These are phyloP conservation scores for Zoroaster sp. DNA, from an alignment of 53 echinoderm and acorn worm genomes.

Conservation along the genomic window DNA sequence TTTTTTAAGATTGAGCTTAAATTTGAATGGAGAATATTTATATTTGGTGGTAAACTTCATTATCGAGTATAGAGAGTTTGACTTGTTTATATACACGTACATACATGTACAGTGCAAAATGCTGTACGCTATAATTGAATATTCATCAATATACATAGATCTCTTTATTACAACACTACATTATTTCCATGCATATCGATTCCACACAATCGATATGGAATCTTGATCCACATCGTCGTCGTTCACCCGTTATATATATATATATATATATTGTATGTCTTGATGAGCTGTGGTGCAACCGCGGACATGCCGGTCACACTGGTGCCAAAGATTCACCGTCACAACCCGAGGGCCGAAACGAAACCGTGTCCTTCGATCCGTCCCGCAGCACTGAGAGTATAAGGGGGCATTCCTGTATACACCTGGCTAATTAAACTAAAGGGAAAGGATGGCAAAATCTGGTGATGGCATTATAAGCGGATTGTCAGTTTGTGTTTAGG, in stretches of 20 bases:
- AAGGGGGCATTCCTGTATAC: constrained; percentile 8
- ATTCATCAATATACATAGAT: too few species aligned
- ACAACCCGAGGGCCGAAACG: constrained; percentile 46
- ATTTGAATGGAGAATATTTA: too few species aligned
- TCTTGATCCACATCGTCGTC: neutral
- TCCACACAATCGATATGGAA: constrained; percentile 10
- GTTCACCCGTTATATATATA: neutral
- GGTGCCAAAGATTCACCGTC: constrained; percentile 48
- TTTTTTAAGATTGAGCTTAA: too few species aligned
- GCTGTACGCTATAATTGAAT: too few species aligned
- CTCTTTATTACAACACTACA: too few species aligned
- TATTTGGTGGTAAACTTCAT: too few species aligned
- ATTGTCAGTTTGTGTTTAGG: constrained; percentile 1
- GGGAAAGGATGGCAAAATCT: neutral
- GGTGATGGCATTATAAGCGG: neutral
- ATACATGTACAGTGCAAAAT: too few species aligned
- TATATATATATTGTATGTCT: neutral
- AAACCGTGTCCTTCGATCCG: constrained; percentile 46
- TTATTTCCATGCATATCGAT: neutral
- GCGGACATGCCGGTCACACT: neutral
- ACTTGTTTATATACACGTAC: too few species aligned
- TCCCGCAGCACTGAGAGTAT: neutral
- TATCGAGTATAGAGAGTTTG: too few species aligned
- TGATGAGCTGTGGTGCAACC: neutral
- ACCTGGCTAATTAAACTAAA: constrained; percentile 54